phyloP scores from a whole-genome alignment of 2,888 invertebrate genomes.

The Melieria picta region DNA sequence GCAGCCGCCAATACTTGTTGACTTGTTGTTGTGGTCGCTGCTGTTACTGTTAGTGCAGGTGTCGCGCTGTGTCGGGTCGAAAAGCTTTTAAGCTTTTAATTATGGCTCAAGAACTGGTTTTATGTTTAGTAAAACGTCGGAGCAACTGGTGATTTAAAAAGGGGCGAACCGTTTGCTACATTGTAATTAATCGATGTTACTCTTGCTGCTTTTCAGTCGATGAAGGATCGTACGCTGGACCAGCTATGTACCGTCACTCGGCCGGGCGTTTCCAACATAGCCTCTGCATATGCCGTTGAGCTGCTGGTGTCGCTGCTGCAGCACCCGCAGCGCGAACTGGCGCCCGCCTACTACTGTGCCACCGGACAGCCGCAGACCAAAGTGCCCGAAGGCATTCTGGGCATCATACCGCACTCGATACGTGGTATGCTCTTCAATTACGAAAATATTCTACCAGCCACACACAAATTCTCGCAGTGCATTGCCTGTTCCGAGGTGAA shows the following conservation, averaged over 20 bases:
- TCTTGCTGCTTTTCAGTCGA: constrained; percentile 73
- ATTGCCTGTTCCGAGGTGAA: constrained; percentile 85
- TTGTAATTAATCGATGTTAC: neutral
- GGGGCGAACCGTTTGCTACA: too few relatives aligned
- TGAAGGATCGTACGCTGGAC: constrained; percentile 91
- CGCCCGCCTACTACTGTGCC: constrained; percentile 72
- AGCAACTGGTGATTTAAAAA: too few relatives aligned
- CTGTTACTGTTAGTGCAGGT: too few relatives aligned
- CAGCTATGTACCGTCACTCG: constrained; percentile 98
- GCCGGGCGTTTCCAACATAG: constrained; percentile 92
- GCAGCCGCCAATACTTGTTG: too few relatives aligned
- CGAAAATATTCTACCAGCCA: constrained; percentile 84
- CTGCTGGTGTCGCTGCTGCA: constrained; percentile 86
- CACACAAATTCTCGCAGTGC: constrained; percentile 87
- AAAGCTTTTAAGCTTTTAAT: too few relatives aligned
- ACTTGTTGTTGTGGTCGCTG: too few relatives aligned
- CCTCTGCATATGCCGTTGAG: constrained; percentile 91
- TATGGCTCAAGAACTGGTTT: too few relatives aligned
- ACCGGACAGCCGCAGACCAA: constrained; percentile 50
- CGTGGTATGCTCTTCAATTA: constrained; percentile 89
- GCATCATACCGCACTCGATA: constrained; percentile 91
- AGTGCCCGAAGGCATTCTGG: constrained; percentile 74
- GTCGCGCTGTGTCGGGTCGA: too few relatives aligned
- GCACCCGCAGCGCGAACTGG: constrained; percentile 76
- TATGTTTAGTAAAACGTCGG: too few relatives aligned